Conservation (phyloP, 2,888 invertebrate genomes). For the Brenthis daphne region DNA sequence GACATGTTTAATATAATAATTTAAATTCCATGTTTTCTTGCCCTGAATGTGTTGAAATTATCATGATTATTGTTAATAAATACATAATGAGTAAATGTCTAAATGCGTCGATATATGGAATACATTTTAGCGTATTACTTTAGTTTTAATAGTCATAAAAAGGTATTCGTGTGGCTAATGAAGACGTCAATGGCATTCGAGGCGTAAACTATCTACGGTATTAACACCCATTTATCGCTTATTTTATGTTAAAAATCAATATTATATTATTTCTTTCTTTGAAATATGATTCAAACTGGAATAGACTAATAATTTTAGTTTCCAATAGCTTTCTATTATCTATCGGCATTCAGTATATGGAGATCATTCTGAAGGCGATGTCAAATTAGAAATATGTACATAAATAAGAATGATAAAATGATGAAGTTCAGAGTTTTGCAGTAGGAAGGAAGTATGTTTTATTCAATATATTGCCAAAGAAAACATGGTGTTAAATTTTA, state of each 20-base stretch:
- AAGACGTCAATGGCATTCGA: conserved; percentile 28
- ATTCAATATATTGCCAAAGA: no score
- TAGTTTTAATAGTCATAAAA: conserved; percentile 28
- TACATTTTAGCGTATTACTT: conserved; percentile 22
- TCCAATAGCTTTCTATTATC: conserved; percentile 15
- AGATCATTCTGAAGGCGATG: conserved; percentile 3
- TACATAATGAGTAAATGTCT: conserved; percentile 22
- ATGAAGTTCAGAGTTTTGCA: no score
- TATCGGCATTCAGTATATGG: conserved; percentile 5
- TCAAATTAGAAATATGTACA: background rate
- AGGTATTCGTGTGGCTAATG: conserved; percentile 31
- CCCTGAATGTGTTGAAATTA: conserved; percentile 21
- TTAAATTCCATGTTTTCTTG: conserved; percentile 6
- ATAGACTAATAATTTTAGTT: conserved; percentile 9
- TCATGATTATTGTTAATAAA: conserved; percentile 20
- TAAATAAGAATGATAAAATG: no score
- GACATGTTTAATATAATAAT: conserved; percentile 10
- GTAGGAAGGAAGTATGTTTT: no score
- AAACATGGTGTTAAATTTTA: no score
- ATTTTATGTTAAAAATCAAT: conserved; percentile 33
- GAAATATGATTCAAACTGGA: background rate
- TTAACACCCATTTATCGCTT: conserved; percentile 34
- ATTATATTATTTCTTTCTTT: conserved; percentile 18
- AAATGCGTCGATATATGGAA: conserved; percentile 20
- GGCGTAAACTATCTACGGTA: conserved; percentile 31